Evolutionary conservation across 2,113 vertebrate species (phyloP), one percentile per base, ranked within the genome.

Genomic region (Tachuris rubrigastra): DNA sequence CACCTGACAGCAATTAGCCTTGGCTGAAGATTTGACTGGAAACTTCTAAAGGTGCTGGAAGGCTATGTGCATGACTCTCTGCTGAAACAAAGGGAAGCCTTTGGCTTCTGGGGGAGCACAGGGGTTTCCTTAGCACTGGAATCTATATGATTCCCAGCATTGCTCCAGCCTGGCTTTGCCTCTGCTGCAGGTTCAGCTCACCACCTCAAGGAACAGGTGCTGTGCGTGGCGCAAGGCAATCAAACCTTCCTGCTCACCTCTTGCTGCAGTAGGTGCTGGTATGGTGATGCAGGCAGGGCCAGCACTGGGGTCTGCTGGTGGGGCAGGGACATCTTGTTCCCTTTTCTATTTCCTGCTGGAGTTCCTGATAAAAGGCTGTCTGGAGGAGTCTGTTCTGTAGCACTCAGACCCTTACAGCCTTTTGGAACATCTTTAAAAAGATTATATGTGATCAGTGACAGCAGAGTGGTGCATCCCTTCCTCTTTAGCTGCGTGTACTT

Each of bases 1-100:
- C 88, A 92, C 42, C 44, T 92, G 93, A 81, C 95, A 96, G 96
- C 95, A 96, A 96, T 97, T 97, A 96, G 90, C 90, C 58, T 67
- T 52, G 88, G 88, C 81, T 95, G 73, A 87, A 78, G 73, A 9
- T 73, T 91, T 65, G 8, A 87, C 84, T 95, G 62, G 66, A 82
- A 84, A 89, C 95, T 95, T 95, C 89, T 93, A 97, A 96, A 96
- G 84, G 44, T 47, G 18, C 37, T 77, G 77, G 28, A 75, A 88
- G 56, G 27, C 39, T 78, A 37, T 2, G 1, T 33, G 21, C 0
- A 0, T 0, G 22, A 30, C 8, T 67, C 3, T 9, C 6, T 73
- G 37, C 71, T 74, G 63, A 47, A 80, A 92, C 56, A 91, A 90
- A 81, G 52, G 63, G 39, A 75, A 91, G 62, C 39, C 35, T 86